Conservation (phyloP, 2,113 vertebrate genomes). For the Cyprinus carpio region DNA sequence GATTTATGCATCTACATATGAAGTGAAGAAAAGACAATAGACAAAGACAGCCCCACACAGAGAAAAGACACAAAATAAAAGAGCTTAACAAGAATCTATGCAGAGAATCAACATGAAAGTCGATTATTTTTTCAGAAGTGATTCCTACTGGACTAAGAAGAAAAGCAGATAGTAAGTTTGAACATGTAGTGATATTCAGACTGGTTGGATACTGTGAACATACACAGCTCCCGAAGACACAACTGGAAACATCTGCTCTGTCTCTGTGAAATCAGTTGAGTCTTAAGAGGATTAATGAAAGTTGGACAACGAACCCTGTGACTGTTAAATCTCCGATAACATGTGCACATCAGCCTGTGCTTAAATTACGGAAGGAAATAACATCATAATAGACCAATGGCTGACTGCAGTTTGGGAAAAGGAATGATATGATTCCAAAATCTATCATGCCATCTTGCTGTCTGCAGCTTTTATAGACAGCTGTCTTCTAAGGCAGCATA, state of each 20-base stretch:
- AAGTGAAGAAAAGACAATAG: neutral
- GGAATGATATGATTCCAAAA: neutral
- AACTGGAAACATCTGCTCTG: constrained; percentile 34
- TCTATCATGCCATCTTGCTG: neutral
- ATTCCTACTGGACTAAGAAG: neutral
- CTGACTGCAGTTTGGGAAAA: too few relatives aligned
- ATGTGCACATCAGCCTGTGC: neutral
- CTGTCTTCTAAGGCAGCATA: neutral
- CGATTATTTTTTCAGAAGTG: neutral
- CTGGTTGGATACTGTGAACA: neutral
- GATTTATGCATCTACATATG: neutral
- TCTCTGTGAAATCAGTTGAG: constrained; percentile 27
- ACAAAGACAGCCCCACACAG: neutral
- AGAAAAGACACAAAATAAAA: neutral
- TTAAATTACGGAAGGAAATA: neutral
- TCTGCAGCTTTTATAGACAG: neutral
- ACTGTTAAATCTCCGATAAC: neutral
- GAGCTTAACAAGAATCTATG: neutral
- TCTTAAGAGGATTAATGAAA: constrained; percentile 34
- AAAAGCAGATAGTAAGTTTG: neutral
- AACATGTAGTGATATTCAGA: neutral
- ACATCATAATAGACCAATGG: constrained; percentile 4
- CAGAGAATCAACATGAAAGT: neutral
- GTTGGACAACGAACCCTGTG: constrained; percentile 15
- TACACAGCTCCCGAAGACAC: neutral